These are phyloP conservation scores for Lethrus apterus DNA, from an alignment of 1,140 invertebrate species.

Conservation along the genomic window DNA sequence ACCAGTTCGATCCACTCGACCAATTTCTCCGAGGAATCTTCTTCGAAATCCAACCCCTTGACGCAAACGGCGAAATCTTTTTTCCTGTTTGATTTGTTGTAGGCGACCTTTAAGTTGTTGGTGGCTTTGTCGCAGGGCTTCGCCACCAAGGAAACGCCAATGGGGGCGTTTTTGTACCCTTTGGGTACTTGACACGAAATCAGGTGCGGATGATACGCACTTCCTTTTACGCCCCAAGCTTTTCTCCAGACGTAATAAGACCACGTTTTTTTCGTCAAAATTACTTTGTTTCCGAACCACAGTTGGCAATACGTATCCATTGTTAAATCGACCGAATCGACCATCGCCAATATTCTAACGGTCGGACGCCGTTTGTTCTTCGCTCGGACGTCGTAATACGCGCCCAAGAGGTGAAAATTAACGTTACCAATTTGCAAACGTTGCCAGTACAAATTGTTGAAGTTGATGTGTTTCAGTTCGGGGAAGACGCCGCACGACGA, in stretches of 20 bases:
- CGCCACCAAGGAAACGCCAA: conserved; percentile 64
- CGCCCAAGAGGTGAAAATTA: conserved; percentile 79
- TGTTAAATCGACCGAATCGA: conserved; percentile 73
- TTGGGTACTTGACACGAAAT: conserved; percentile 77
- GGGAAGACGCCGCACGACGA: conserved; percentile 70
- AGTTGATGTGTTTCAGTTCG: conserved; percentile 75
- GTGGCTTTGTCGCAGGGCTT: conserved; percentile 72
- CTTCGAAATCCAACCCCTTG: conserved; percentile 84
- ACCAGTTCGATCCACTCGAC: conserved; percentile 90
- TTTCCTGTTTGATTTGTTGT: conserved; percentile 51
- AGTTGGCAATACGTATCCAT: conserved; percentile 76
- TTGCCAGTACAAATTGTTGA: conserved; percentile 87
- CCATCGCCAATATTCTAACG: conserved; percentile 77
- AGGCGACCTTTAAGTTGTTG: conserved; percentile 76
- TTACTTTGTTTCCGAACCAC: conserved; percentile 74
- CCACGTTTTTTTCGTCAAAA: conserved; percentile 63
- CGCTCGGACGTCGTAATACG: conserved; percentile 75
- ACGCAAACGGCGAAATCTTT: conserved; percentile 88
- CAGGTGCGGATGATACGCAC: conserved; percentile 80
- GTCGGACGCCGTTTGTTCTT: conserved; percentile 67
- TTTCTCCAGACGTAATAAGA: conserved; percentile 88
- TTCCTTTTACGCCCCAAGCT: conserved; percentile 87
- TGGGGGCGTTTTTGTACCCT: conserved; percentile 59
- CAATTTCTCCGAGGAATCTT: conserved; percentile 77
- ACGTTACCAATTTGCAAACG: conserved; percentile 67